phyloP scores from a whole-genome alignment of 2,888 invertebrate species.

The Epiblema foenella region DNA sequence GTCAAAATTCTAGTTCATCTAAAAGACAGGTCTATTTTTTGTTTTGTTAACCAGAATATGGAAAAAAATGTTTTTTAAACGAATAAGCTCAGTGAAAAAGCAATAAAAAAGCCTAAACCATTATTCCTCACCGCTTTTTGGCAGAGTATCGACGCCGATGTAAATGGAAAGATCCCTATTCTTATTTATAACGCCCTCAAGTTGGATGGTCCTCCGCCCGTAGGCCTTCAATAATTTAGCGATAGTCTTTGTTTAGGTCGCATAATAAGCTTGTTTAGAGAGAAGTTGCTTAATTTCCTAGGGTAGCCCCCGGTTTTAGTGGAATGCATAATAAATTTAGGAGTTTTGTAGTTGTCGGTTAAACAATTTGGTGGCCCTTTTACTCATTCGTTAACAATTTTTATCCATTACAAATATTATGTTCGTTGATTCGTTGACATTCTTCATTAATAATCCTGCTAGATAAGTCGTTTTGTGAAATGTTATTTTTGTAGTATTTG shows the following conservation, averaged over 20 bases:
- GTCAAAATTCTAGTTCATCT: background rate
- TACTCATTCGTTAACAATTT: constrained; percentile 16
- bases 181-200: constrained; percentile 40
- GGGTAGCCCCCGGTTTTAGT: constrained; percentile 41
- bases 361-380: constrained; percentile 25
- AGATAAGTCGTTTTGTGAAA: too few relatives aligned
- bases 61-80: constrained; percentile 22
- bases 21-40: background rate
- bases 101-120: constrained; percentile 36
- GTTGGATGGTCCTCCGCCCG: constrained; percentile 28
- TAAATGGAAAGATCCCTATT: constrained; percentile 41
- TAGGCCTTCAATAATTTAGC: constrained; percentile 38
- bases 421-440: too few relatives aligned
- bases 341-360: constrained; percentile 26
- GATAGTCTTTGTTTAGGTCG: constrained; percentile 46
- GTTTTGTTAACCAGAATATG: constrained; percentile 5
- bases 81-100: constrained; percentile 20
- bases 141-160: constrained; percentile 39
- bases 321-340: constrained; percentile 44
- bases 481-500: background rate
- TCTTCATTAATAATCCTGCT: too few relatives aligned
- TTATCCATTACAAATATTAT: background rate
- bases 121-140: constrained; percentile 38
- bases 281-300: constrained; percentile 44
- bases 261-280: constrained; percentile 44